Evolutionary conservation across 2,797 vertebrate genomes (phyloP).

Genomic region (Discoglossus pictus): DNA sequence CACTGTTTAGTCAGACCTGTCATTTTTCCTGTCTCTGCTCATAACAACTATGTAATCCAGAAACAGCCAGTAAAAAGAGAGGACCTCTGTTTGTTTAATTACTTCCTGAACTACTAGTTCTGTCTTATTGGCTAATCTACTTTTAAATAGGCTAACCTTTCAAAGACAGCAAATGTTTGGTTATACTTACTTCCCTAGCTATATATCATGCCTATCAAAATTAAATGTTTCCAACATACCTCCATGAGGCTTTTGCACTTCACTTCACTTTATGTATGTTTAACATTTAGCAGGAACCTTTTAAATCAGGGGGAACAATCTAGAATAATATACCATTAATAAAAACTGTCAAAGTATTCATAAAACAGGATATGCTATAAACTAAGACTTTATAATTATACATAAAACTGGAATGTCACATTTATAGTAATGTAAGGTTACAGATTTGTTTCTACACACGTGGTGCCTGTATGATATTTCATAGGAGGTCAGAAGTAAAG

Average conservation of each 20-base stretch:
- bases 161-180: constrained; percentile 72
- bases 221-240: constrained; percentile 67
- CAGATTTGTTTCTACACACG: constrained; percentile 7
- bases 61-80: constrained; percentile 69
- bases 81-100: constrained; percentile 75
- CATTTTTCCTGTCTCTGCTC: constrained; percentile 76
- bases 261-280: constrained; percentile 53
- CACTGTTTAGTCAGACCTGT: constrained; percentile 63
- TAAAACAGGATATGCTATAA: constrained; percentile 28
- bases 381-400: constrained; percentile 21
- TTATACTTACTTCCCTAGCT: constrained; percentile 69
- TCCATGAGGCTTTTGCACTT: constrained; percentile 52
- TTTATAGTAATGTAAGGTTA: not conserved
- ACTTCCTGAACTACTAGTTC: constrained; percentile 71
- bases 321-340: constrained; percentile 29
- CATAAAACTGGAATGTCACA: constrained; percentile 8
- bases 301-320: constrained; percentile 32
- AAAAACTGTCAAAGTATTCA: not conserved
- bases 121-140: constrained; percentile 67
- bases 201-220: constrained; percentile 75
- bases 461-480: constrained; percentile 23
- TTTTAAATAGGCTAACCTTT: constrained; percentile 71
- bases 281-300: constrained; percentile 50
- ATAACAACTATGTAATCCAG: constrained; percentile 77
- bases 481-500: not conserved